Evolutionary conservation across 2,888 invertebrate genomes (phyloP).

Genomic region (Escarpia spicata): DNA sequence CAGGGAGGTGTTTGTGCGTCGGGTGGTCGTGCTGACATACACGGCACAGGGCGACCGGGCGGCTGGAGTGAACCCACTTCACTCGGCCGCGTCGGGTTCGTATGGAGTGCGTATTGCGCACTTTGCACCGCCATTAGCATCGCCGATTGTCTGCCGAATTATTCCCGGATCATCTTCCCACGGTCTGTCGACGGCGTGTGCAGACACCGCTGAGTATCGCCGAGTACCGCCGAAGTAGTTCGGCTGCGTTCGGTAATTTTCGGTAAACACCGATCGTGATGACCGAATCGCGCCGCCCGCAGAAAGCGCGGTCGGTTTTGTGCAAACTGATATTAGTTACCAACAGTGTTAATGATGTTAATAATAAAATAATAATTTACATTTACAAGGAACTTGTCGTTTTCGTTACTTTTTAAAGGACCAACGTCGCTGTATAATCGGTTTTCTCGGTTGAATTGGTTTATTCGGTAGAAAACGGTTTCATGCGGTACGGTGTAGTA

Average conservation of each 20-base stretch:
- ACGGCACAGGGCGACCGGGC: neutral
- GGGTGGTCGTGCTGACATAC: conserved; percentile 3
- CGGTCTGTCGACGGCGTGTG: neutral
- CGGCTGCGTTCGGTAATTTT: neutral
- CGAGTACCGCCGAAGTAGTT: neutral
- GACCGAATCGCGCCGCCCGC: neutral
- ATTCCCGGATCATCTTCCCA: neutral
- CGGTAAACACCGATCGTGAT: neutral
- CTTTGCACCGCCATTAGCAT: neutral
- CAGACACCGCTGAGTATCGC: neutral
- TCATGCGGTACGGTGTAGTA: too few relatives aligned
- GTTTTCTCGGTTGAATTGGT: too few relatives aligned
- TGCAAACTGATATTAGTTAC: neutral
- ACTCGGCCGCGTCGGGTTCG: neutral
- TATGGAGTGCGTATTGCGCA: neutral
- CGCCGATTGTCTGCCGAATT: neutral
- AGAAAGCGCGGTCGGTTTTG: neutral
- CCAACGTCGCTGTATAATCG: too few relatives aligned
- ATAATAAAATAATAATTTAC: neutral
- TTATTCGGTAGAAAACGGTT: too few relatives aligned
- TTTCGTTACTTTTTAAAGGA: too few relatives aligned
- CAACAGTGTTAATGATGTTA: neutral
- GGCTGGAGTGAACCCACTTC: neutral
- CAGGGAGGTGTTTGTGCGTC: neutral
- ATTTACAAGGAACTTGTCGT: too few relatives aligned